Conservation (phyloP, 1,140 invertebrate genomes). For the Drosophila santomea region DNA sequence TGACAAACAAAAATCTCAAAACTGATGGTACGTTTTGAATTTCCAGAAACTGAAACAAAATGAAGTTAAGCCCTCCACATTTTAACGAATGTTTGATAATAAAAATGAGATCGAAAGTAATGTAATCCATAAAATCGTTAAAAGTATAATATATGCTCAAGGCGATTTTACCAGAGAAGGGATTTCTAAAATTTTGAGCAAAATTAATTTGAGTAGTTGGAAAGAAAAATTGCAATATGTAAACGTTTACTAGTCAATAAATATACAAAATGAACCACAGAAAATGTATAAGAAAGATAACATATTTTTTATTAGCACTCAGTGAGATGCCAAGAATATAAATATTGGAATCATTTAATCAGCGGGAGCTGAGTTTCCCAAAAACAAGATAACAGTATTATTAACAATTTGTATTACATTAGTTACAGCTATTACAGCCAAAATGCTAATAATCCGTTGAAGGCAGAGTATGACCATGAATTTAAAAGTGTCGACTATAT, state of each 20-base stretch:
- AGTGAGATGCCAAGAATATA: conserved; percentile 49
- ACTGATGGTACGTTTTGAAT: conserved; percentile 27
- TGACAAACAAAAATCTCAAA: conserved; percentile 15
- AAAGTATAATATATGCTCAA: conserved; percentile 40
- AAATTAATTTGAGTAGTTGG: conserved; percentile 7
- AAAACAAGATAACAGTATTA: conserved; percentile 75
- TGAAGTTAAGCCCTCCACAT: conserved; percentile 71
- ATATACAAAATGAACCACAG: conserved; percentile 38
- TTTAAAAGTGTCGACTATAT: no score
- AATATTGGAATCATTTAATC: conserved; percentile 59
- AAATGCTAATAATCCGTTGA: no score
- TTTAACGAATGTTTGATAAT: conserved; percentile 73
- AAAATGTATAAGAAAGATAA: conserved; percentile 46
- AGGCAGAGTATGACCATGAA: no score
- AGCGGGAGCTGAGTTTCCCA: conserved; percentile 36
- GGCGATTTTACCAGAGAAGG: conserved; percentile 54
- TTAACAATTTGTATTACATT: conserved; percentile 75
- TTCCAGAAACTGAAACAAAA: conserved; percentile 51
- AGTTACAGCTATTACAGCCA: no score
- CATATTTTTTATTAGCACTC: conserved; percentile 77
- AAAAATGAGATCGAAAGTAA: conserved; percentile 40
- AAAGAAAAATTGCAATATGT: conserved; percentile 45
- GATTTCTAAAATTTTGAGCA: conserved; percentile 54
- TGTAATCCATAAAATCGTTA: conserved; percentile 17
- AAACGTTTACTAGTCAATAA: conserved; percentile 82